A percentile compares a stretch with the other conserved stretches of the same genome.
These are phyloP conservation scores for Albula goreensis DNA, from an alignment of 2,113 vertebrate genomes.

Conservation along the genomic window DNA sequence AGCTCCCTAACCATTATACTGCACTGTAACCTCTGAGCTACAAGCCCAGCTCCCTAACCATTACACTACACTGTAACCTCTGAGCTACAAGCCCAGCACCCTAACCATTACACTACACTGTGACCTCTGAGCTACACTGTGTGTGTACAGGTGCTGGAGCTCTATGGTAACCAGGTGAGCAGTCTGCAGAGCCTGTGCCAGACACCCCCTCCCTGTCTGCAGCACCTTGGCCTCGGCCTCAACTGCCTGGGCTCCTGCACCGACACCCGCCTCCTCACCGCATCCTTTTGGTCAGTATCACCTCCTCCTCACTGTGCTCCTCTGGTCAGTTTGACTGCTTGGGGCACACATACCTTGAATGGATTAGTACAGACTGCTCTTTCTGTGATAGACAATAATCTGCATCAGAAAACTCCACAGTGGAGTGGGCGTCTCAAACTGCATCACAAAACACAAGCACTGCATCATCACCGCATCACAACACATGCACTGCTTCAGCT, in stretches of 20 bases:
- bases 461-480: neutral
- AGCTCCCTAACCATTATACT: no score
- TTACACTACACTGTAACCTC: no score
- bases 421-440: neutral
- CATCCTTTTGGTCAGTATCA: slow-evolving; percentile 72
- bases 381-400: no score
- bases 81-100: no score
- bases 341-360: no score
- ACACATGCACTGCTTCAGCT: no score
- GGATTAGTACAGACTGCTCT: no score
- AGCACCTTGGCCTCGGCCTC: slow-evolving; percentile 77
- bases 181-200: slow-evolving; percentile 65
- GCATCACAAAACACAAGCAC: neutral
- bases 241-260: slow-evolving; percentile 66
- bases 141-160: slow-evolving; percentile 77
- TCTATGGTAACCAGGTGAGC: slow-evolving; percentile 72
- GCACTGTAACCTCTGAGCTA: no score
- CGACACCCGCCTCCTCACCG: slow-evolving; percentile 62
- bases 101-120: no score
- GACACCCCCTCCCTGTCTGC: slow-evolving; percentile 58
- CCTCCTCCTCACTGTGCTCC: neutral
- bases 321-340: no score
- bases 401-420: no score
- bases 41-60: no score
- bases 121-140: neutral